Evolutionary conservation across 64 coral and sea anemone genomes (phyloP).

Genomic region (Montipora sp.): DNA sequence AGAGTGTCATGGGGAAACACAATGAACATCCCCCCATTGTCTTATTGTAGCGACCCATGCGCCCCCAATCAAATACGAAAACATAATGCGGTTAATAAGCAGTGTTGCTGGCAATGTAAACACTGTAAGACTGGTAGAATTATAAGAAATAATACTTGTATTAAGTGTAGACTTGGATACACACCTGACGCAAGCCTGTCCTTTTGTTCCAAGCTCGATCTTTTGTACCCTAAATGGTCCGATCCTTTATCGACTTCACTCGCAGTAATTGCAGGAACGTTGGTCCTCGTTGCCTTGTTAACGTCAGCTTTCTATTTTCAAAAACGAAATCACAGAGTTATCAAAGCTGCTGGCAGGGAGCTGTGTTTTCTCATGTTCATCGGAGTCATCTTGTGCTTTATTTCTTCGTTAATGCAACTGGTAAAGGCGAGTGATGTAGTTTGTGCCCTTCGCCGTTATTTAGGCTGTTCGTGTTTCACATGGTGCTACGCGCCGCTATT

Average conservation of each 20-base stretch:
- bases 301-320: constrained; percentile 71
- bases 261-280: constrained; percentile 36
- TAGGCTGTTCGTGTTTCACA: constrained; percentile 70
- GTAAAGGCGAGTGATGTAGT: constrained; percentile 65
- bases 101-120: constrained; percentile 83
- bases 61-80: constrained; percentile 46
- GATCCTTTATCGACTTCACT: constrained; percentile 38
- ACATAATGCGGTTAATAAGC: constrained; percentile 29
- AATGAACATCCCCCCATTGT: constrained; percentile 34
- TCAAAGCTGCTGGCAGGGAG: constrained; percentile 88
- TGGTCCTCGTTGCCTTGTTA: constrained; percentile 41
- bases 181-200: constrained; percentile 57
- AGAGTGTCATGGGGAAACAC: constrained; percentile 74
- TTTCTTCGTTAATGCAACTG: constrained; percentile 59
- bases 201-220: constrained; percentile 56
- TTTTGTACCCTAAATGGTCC: constrained; percentile 57
- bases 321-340: constrained; percentile 68
- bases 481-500: constrained; percentile 87
- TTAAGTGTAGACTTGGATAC: constrained; percentile 65
- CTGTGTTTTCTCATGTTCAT: constrained; percentile 71
- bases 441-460: constrained; percentile 70
- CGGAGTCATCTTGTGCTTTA: constrained; percentile 74
- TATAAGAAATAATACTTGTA: constrained; percentile 85
- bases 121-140: constrained; percentile 51
- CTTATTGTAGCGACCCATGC: constrained; percentile 77